Conservation (phyloP, 53 echinoderm and acorn worm genomes). For the Pentamera pediparva region DNA sequence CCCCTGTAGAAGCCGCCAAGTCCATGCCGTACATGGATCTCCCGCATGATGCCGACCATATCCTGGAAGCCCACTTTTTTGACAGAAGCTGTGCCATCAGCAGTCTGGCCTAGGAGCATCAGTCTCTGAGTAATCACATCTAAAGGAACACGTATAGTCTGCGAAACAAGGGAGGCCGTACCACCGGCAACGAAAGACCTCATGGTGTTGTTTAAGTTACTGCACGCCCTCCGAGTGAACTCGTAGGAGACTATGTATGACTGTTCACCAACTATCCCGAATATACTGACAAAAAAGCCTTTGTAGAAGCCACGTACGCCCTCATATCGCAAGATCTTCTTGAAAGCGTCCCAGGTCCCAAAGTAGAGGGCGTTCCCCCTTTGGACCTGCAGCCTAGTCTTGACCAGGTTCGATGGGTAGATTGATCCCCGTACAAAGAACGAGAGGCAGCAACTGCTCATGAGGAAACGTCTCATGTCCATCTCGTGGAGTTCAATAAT, state of each 20-base stretch:
- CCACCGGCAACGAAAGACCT: slow-evolving; percentile 89
- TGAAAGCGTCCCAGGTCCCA: slow-evolving; percentile 86
- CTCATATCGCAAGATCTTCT: slow-evolving; percentile 86
- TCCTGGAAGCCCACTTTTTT: slow-evolving; percentile 61
- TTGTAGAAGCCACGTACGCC: slow-evolving; percentile 88
- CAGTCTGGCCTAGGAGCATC: slow-evolving; percentile 80
- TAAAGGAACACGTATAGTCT: slow-evolving; percentile 86
- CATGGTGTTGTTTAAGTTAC: slow-evolving; percentile 55
- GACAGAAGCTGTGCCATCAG: slow-evolving; percentile 43
- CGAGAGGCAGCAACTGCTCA: slow-evolving; percentile 54
- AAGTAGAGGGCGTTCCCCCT: slow-evolving; percentile 60
- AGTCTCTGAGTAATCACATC: slow-evolving; percentile 83
- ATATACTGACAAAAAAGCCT: slow-evolving; percentile 72
- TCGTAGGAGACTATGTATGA: slow-evolving; percentile 92
- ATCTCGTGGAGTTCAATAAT: slow-evolving; percentile 96
- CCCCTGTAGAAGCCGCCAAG: slow-evolving; percentile 84
- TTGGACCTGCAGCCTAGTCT: slow-evolving; percentile 82
- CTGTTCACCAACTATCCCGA: slow-evolving; percentile 79
- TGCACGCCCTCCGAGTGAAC: slow-evolving; percentile 52
- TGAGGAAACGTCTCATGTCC: slow-evolving; percentile 83
- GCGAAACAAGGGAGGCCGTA: slow-evolving; percentile 79
- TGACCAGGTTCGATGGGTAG: slow-evolving; percentile 74
- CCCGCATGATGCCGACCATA: slow-evolving; percentile 37
- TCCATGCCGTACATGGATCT: slow-evolving; percentile 60
- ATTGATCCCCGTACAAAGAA: slow-evolving; percentile 49